phyloP scores from a whole-genome alignment of 2,888 invertebrate genomes.

The Buathra laborator region DNA sequence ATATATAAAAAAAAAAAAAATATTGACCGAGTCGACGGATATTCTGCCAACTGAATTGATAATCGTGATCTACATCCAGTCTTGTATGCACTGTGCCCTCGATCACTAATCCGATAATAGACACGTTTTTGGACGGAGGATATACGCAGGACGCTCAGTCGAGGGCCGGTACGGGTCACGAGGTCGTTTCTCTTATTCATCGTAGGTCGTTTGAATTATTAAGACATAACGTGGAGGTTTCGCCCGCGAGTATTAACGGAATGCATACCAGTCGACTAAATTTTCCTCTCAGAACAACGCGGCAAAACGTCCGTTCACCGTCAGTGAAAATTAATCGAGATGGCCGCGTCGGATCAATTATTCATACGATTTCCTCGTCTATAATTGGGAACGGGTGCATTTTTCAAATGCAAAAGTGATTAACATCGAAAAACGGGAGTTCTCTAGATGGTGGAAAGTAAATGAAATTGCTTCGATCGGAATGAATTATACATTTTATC shows the following conservation, averaged over 20 bases:
- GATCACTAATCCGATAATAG: slow-evolving; percentile 48
- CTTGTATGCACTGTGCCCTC: neutral
- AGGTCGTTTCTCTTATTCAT: slow-evolving; percentile 40
- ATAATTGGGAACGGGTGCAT: neutral
- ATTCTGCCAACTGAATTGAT: slow-evolving; percentile 10
- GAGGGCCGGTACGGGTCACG: slow-evolving; percentile 47
- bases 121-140: slow-evolving; percentile 28
- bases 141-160: neutral
- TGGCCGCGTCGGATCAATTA: neutral
- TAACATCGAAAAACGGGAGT: neutral
- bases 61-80: neutral
- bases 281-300: neutral
- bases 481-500: neutral
- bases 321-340: neutral
- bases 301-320: neutral
- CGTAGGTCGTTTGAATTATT: slow-evolving; percentile 40
- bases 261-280: neutral
- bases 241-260: neutral
- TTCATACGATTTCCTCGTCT: neutral
- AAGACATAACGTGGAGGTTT: neutral
- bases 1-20: neutral
- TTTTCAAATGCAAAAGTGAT: neutral
- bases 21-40: slow-evolving; percentile 6
- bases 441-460: neutral
- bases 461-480: neutral